phyloP scores from a whole-genome alignment of 2,113 vertebrate species.

The Pseudorectes ferrugineus region DNA sequence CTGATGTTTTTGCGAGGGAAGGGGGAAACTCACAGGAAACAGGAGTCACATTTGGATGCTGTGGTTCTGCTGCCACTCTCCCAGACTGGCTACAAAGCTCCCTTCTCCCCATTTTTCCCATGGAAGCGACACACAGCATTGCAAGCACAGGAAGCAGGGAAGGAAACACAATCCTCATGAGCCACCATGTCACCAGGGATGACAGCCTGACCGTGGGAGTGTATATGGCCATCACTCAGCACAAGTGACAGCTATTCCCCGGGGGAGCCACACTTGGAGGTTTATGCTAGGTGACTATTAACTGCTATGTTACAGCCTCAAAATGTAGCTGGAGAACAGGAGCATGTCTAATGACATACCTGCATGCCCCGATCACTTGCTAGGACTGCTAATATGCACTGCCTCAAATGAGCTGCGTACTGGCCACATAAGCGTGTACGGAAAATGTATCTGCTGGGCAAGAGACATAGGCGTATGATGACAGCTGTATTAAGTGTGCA shows the following conservation, averaged over 20 bases:
- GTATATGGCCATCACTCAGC: neutral
- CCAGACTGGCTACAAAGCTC: neutral
- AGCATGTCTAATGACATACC: neutral
- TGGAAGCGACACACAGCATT: fast-evolving
- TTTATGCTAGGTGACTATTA: neutral
- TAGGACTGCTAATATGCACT: neutral
- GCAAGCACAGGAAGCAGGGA: fast-evolving
- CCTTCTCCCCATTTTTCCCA: neutral
- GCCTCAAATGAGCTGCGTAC: neutral
- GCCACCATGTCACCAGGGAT: neutral
- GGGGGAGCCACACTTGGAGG: neutral
- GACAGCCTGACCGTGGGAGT: neutral
- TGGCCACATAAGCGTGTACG: fast-evolving
- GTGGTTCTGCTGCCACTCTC: neutral
- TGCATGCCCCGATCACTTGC: neutral
- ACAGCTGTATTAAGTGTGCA: neutral
- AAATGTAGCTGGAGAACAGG: neutral
- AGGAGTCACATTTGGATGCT: neutral
- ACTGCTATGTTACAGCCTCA: neutral
- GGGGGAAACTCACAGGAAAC: neutral
- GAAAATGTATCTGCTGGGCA: neutral
- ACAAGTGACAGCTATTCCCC: neutral
- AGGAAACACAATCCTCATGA: neutral
- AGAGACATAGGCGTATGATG: neutral
- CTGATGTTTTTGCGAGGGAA: neutral